A percentile compares a stretch with the other conserved stretches of the same genome.
Evolutionary conservation across 2,888 invertebrate species (phyloP).

Genomic region (Dione vanillae): DNA sequence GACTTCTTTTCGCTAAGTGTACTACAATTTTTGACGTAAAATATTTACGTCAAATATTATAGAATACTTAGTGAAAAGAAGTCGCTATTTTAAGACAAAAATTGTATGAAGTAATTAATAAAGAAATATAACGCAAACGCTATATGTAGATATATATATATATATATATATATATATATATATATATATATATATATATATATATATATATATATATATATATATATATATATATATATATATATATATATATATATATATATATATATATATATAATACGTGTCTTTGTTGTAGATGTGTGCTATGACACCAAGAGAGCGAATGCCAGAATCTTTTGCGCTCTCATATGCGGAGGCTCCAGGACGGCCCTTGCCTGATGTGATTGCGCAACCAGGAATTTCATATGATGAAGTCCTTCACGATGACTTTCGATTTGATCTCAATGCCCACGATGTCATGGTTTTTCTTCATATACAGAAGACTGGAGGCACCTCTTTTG

Average conservation of each 20-base stretch:
- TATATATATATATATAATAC: conserved; percentile 3
- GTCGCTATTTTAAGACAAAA: background rate
- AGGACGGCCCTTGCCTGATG: conserved; percentile 80
- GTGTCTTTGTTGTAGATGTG: conserved; percentile 84
- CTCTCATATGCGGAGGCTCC: conserved; percentile 80
- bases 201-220: background rate
- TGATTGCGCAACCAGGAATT: conserved; percentile 86
- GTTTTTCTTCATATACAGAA: conserved; percentile 99
- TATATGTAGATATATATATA: background rate
- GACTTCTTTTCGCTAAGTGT: too few species aligned
- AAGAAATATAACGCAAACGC: too few species aligned
- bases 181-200: conserved; percentile 4
- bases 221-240: conserved; percentile 2
- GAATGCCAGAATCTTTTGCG: conserved; percentile 82
- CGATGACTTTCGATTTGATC: conserved; percentile 94
- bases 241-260: background rate
- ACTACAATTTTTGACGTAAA: too few species aligned
- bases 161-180: background rate
- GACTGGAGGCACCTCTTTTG: conserved; percentile 99
- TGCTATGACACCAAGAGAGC: conserved; percentile 87
- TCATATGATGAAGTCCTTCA: conserved; percentile 94
- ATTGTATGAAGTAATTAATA: background rate
- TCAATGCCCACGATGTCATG: conserved; percentile 97
- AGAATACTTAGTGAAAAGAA: background rate
- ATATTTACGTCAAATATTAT: too few species aligned